phyloP scores from a whole-genome alignment of 2,113 vertebrate genomes.

The Elgaria multicarinata region DNA sequence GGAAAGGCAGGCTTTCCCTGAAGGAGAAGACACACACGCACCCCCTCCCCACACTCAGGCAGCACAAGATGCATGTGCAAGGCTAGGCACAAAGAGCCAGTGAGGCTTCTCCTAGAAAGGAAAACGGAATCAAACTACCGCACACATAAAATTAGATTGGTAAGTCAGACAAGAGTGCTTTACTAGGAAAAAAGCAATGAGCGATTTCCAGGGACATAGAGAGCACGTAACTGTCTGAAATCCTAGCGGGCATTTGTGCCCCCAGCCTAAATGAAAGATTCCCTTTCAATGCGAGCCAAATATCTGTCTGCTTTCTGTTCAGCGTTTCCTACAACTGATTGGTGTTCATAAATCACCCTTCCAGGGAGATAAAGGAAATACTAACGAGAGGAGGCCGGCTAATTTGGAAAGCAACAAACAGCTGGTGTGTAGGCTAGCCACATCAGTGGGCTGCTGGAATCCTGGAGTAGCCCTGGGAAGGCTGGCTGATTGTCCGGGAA shows the following conservation, averaged over 20 bases:
- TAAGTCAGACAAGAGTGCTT: neutral
- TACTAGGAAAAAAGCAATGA: neutral
- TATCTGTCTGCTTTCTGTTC: constrained; percentile 32
- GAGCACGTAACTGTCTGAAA: neutral
- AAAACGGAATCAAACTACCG: accelerated
- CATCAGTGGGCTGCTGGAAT: neutral
- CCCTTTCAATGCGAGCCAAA: constrained; percentile 20
- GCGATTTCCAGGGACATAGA: neutral
- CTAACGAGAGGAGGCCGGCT: constrained; percentile 4
- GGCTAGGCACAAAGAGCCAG: accelerated
- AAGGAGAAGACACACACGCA: neutral
- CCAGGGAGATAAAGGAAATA: constrained; percentile 16
- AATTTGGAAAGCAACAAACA: neutral
- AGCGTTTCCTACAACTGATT: neutral
- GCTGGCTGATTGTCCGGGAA: neutral
- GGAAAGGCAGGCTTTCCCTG: constrained; percentile 44
- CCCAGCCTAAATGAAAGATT: neutral
- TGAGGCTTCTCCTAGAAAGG: accelerated
- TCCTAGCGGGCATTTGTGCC: neutral
- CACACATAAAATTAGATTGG: accelerated
- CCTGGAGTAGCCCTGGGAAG: neutral
- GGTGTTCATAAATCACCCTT: constrained; percentile 1
- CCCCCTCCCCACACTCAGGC: constrained; percentile 35
- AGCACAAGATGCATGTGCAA: accelerated
- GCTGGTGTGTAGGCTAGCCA: neutral